Base-by-base conservation (phyloP, 2,113 vertebrate genomes). In the Salvelinus namaycush region DNA sequence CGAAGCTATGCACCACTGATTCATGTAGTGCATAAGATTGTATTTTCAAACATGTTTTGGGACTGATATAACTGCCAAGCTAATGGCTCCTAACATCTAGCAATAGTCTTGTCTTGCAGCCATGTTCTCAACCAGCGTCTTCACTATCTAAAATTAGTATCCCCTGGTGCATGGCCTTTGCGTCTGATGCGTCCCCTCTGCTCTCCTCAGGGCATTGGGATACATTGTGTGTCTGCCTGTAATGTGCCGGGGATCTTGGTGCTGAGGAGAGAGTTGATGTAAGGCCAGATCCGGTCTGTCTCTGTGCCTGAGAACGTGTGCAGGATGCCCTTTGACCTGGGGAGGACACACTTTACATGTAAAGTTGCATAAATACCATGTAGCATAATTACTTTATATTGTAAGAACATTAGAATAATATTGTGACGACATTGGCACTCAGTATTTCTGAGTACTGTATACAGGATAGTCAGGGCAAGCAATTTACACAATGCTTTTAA, bases 261-360 rank as follows among this genome's bases (percentile, higher is more conserved):
- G 51, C 90, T 95, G 79, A 99, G 93, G 70, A 99, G 95, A 0
- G 93, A 90, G 88, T 95, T 96, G 87, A 99, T 96, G 0, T 97
- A 96, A 0, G 97, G 98, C 97, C 98, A 99, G 87, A 99, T 99
- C 87, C 93, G 95, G 89, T 99, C 96, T 0, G 98, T 99, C 78
- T 99, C 97, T 2, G 97, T 99, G 75, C 97, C 97, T 0, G 97
- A 98, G 87, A 98, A 97, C 0, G 97, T 95, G 84, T 99, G 93
- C 72, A 99, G 95, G 81, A 98, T 92, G 74, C 96, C 97, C 79
- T 95, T 95, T 80, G 92, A 93, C 94, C 97, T 99, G 88, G 67
- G 89, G 89, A 18, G 51, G 51, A 16, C 16, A 18, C 54, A 44
- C 39, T 14, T 54, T 4, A 54, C 13, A 54, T 18, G 51, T 54